Evolutionary conservation across 2,797 vertebrate species (phyloP), one percentile per base, ranked within the genome.

Genomic region (Melanotaenia parkinsoni): DNA sequence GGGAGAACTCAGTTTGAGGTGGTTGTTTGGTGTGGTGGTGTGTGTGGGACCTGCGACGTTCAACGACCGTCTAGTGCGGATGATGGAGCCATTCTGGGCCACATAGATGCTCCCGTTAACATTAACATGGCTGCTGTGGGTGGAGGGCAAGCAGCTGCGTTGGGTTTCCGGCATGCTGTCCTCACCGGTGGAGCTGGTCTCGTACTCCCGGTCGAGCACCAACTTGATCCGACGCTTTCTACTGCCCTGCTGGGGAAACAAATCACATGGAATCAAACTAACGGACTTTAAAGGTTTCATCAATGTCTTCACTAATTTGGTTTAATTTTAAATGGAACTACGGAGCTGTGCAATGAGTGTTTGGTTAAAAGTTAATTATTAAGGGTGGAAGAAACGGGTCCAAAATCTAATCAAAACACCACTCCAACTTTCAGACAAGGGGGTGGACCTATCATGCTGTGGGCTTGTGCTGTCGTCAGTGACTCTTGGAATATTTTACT

Each of bases 41-140:
- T 70, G 81, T 0, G 77, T 13, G 13, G 85, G 79, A 0, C 74
- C 87, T 0, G 84, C 60, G 11, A 82, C 0, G 3, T 81, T 74
- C 0, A 91, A 93, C 13, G 86, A 86, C 0, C 97, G 95, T 0
- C 96, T 94, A n/a, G 97, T 99, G 86, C 98, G 95, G 60, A 99
- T 87, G 81, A 99, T 95, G 50, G 98, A 98, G 77, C 98, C 98
- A 0, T 99, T 99, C 92, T 99, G 97, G 1, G 97, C 96, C 60
- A 99, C 91, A 74, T 98, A 99, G 76, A 99, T 70, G 80, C 95
- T 96, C 58, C 98, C 95, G 0, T 96, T 98, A 53, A 95, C 70
- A 0, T 92, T 96, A 37, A 91, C 82, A 57, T 97, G 96, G 82
- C 89, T 90, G 69, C 85, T 92, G 0, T 94, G 72, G 5, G 89